Evolutionary conservation across 2,888 invertebrate genomes (phyloP).

Genomic region (Drosophila neonasuta): DNA sequence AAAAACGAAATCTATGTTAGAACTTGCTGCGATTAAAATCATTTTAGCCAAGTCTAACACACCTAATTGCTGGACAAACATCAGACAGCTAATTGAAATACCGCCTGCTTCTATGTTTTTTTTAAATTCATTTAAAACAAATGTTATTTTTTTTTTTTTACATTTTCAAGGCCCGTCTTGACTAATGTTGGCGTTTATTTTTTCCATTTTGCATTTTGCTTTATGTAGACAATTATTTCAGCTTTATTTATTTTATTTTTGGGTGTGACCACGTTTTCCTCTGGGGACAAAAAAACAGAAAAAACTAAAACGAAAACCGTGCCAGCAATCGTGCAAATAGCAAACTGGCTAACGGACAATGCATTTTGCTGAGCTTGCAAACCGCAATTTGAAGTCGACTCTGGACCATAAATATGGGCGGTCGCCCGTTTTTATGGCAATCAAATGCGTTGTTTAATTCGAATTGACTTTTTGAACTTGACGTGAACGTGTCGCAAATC

Average conservation of each 20-base stretch:
- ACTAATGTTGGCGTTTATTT: constrained; percentile 52
- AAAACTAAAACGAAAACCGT: constrained; percentile 19
- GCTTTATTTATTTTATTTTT: constrained; percentile 65
- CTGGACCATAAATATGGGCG: constrained; percentile 57
- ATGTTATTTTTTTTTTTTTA: constrained; percentile 6
- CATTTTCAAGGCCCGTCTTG: constrained; percentile 64
- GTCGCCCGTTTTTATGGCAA: constrained; percentile 63
- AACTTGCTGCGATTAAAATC: constrained; percentile 70
- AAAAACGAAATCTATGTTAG: constrained; percentile 68
- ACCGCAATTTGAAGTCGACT: constrained; percentile 26
- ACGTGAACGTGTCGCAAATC: constrained; percentile 59
- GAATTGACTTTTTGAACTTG: constrained; percentile 76
- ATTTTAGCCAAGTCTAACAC: constrained; percentile 64
- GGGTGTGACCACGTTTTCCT: constrained; percentile 68
- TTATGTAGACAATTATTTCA: constrained; percentile 56
- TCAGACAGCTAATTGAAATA: constrained; percentile 72
- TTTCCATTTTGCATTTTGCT: constrained; percentile 17
- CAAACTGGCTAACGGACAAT: constrained; percentile 14
- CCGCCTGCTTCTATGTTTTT: constrained; percentile 49
- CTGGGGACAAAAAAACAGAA: constrained; percentile 14
- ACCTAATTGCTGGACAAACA: constrained; percentile 69
- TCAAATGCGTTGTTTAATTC: constrained; percentile 76
- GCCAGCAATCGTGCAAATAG: constrained; percentile 23
- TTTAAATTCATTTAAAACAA: background rate
- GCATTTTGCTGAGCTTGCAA: constrained; percentile 56